Conservation (phyloP, 2,113 vertebrate genomes). For the Rynchops niger region DNA sequence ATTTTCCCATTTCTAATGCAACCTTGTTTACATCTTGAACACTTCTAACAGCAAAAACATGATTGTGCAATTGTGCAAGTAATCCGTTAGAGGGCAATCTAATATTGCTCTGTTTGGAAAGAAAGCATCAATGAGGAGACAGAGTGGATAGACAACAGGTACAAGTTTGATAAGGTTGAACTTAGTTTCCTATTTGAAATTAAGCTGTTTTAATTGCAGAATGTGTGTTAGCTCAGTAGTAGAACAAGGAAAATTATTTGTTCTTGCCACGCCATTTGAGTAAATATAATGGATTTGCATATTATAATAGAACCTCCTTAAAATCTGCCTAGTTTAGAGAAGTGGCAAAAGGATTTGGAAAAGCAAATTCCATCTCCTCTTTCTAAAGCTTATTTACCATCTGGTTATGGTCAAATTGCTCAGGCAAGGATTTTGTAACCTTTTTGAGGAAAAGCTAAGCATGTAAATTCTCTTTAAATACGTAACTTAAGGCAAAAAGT, state of each 20-base stretch:
- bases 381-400: background rate
- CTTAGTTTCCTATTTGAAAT: background rate
- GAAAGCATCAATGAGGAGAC: background rate
- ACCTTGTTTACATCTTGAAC: background rate
- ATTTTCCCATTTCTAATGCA: background rate
- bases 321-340: background rate
- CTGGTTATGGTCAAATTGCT: background rate
- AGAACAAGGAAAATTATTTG: background rate
- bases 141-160: background rate
- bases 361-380: background rate
- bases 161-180: background rate
- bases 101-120: constrained; percentile 50
- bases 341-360: background rate
- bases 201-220: background rate
- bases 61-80: constrained; percentile 52
- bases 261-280: background rate
- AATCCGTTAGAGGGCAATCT: constrained; percentile 74
- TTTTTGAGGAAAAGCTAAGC: background rate
- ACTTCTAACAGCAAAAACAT: background rate
- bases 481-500: background rate
- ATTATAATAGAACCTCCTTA: background rate
- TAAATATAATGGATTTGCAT: background rate
- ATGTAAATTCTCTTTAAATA: background rate
- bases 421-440: background rate
- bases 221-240: background rate